Evolutionary conservation across 2,888 invertebrate species (phyloP).

Genomic region (Falcaria lacertinaria): DNA sequence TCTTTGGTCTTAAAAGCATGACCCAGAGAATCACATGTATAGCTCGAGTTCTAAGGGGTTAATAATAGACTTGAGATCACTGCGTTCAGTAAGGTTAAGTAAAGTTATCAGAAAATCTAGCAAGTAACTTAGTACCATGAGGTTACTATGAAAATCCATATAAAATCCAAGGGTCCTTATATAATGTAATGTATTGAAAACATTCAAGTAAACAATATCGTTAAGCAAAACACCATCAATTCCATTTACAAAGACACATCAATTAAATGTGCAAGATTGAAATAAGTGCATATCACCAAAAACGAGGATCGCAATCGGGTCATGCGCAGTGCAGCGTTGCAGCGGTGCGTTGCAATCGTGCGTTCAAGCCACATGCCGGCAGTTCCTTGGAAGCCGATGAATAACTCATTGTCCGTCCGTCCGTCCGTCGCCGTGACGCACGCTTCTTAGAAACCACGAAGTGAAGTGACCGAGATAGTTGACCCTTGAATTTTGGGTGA

Average conservation of each 20-base stretch:
- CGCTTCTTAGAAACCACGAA: conserved; percentile 63
- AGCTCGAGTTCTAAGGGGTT: no score
- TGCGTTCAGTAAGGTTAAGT: no score
- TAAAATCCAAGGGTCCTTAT: no score
- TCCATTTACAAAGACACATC: conserved; percentile 6
- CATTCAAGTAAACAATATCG: no score
- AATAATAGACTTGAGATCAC: no score
- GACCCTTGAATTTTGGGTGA: conserved; percentile 57
- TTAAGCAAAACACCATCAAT: conserved; percentile 8
- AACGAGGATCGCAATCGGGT: conserved; percentile 54
- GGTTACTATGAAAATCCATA: no score
- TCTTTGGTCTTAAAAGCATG: no score
- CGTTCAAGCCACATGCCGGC: conserved; percentile 71
- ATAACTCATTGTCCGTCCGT: conserved; percentile 77
- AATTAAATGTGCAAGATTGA: conserved; percentile 2
- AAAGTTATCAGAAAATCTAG: no score
- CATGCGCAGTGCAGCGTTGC: conserved; percentile 47
- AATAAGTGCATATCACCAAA: conserved; percentile 30
- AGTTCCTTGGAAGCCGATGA: conserved; percentile 75
- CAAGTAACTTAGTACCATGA: no score
- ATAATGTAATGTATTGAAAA: no score
- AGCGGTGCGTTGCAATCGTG: conserved; percentile 63
- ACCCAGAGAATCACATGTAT: no score
- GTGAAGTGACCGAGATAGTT: conserved; percentile 67
- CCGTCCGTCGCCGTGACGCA: conserved; percentile 71